phyloP scores from a whole-genome alignment of 2,797 vertebrate species.

The Miichthys miiuy region DNA sequence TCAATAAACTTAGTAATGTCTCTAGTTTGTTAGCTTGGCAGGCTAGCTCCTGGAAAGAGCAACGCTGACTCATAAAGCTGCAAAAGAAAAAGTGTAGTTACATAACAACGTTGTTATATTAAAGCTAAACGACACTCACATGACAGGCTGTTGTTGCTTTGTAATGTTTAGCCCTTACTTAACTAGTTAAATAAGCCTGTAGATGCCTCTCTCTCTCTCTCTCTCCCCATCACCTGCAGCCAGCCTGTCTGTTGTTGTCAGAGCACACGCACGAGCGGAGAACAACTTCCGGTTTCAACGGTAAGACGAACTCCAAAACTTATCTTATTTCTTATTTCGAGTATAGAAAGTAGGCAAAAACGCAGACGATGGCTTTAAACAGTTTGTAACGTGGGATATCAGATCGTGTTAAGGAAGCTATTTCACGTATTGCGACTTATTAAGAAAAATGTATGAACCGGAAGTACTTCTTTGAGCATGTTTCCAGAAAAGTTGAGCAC shows the following conservation, averaged over 20 bases:
- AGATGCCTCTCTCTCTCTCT: not conserved
- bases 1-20: conserved; percentile 23
- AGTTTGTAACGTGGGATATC: rapidly evolving
- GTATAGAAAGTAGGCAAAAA: rapidly evolving
- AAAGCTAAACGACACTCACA: not conserved
- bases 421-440: not conserved
- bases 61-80: not conserved
- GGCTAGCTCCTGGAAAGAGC: conserved; percentile 48
- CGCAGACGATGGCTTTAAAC: rapidly evolving
- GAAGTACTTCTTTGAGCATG: conserved; percentile 60
- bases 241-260: conserved; percentile 40
- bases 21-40: conserved; percentile 48
- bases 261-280: conserved; percentile 16
- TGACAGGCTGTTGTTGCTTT: not conserved
- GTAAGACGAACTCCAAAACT: not conserved
- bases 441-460: conserved; percentile 54
- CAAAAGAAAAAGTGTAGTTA: not conserved
- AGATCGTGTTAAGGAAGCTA: rapidly evolving
- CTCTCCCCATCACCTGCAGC: conserved; percentile 4
- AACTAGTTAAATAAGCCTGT: not conserved
- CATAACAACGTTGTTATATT: not conserved
- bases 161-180: not conserved
- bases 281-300: conserved; percentile 67
- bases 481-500: conserved; percentile 58
- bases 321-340: not conserved